These are phyloP conservation scores for Drosophila borealis DNA, from an alignment of 2,888 invertebrate genomes.

Conservation along the genomic window DNA sequence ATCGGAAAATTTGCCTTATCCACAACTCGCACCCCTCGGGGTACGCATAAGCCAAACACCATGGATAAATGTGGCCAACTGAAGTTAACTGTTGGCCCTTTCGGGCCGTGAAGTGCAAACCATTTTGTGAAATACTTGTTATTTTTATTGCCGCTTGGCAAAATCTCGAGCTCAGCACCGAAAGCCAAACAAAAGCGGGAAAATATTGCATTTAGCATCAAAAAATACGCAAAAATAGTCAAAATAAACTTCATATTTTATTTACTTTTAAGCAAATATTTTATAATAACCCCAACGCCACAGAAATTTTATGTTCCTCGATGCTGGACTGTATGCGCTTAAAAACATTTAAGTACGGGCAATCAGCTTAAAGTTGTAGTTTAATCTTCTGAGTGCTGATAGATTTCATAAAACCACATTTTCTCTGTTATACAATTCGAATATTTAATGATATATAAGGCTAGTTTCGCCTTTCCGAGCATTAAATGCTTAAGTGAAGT, in stretches of 20 bases:
- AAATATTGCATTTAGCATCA: conserved; percentile 43
- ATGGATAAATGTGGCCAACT: conserved; percentile 24
- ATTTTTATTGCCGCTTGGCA: conserved; percentile 73
- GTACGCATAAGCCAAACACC: conserved; percentile 30
- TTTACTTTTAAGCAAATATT: conserved; percentile 38
- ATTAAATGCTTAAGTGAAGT: too few relatives aligned
- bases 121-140: conserved; percentile 62
- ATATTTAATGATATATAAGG: too few relatives aligned
- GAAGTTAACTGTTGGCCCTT: conserved; percentile 32
- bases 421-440: too few relatives aligned
- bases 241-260: not conserved
- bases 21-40: conserved; percentile 26
- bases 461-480: too few relatives aligned
- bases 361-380: too few relatives aligned
- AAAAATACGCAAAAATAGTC: conserved; percentile 24
- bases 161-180: conserved; percentile 47
- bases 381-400: too few relatives aligned
- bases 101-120: conserved; percentile 54
- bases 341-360: not conserved
- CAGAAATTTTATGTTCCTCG: not conserved
- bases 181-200: conserved; percentile 36
- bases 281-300: conserved; percentile 30
- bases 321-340: not conserved
- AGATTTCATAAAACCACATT: too few relatives aligned
- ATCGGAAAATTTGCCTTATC: conserved; percentile 44